Conservation (phyloP, 2,888 invertebrate genomes). For the Acrobeloides nanus region DNA sequence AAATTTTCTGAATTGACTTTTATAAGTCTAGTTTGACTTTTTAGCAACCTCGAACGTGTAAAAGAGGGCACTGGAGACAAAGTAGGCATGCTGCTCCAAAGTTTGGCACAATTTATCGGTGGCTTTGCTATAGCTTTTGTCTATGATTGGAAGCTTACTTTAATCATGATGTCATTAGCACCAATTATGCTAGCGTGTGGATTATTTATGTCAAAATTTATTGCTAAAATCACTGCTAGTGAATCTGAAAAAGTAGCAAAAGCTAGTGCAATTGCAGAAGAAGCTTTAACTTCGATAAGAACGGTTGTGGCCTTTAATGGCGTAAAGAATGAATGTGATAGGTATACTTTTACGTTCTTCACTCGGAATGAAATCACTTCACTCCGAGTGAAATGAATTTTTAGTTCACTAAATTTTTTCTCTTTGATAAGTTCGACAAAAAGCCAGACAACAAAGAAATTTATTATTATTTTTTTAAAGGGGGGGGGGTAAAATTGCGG, state of each 20-base stretch:
- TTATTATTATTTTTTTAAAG: too few relatives aligned
- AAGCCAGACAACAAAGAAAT: too few relatives aligned
- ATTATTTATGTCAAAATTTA: constrained; percentile 54
- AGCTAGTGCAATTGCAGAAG: constrained; percentile 53
- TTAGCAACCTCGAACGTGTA: constrained; percentile 49
- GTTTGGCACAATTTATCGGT: constrained; percentile 26
- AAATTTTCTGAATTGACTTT: too few relatives aligned
- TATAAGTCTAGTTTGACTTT: constrained; percentile 10
- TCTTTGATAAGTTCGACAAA: too few relatives aligned
- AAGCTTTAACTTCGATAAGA: constrained; percentile 46
- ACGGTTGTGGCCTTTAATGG: constrained; percentile 53
- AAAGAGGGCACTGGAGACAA: constrained; percentile 53
- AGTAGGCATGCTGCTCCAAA: constrained; percentile 47
- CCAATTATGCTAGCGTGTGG: constrained; percentile 37
- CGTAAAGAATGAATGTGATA: constrained; percentile 40
- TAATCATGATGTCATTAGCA: constrained; percentile 53
- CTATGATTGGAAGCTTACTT: constrained; percentile 49
- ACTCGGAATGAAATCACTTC: too few relatives aligned
- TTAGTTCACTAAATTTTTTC: too few relatives aligned
- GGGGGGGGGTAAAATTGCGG: too few relatives aligned
- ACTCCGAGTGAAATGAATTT: too few relatives aligned
- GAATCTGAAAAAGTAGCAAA: constrained; percentile 54
- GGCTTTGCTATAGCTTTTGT: constrained; percentile 51
- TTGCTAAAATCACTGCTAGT: constrained; percentile 56
- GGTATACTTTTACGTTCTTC: too few relatives aligned